phyloP scores from a whole-genome alignment of 2,888 invertebrate species.

The Anticlea derivata region DNA sequence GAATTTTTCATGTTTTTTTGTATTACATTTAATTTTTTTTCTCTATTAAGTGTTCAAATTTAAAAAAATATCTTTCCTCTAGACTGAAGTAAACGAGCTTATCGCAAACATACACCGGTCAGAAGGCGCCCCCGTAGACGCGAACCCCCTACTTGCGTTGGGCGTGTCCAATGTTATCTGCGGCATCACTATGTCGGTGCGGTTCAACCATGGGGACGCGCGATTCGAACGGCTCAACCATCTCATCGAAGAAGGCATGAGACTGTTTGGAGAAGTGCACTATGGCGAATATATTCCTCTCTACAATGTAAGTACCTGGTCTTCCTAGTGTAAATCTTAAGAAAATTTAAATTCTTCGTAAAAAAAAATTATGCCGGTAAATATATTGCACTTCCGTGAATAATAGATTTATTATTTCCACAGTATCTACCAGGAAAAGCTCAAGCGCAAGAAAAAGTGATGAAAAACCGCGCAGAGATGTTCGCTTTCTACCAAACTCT shows the following conservation, averaged over 20 bases:
- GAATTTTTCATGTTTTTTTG: not conserved
- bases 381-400: not conserved
- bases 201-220: slow-evolving; percentile 90
- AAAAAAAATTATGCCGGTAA: not conserved
- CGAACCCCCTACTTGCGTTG: slow-evolving; percentile 90
- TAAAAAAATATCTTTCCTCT: slow-evolving; percentile 36
- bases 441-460: slow-evolving; percentile 85
- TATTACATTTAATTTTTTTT: too few species aligned
- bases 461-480: slow-evolving; percentile 92
- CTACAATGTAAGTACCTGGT: slow-evolving; percentile 84
- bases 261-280: slow-evolving; percentile 91
- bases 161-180: slow-evolving; percentile 96
- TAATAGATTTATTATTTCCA: slow-evolving; percentile 32
- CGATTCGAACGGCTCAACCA: slow-evolving; percentile 91
- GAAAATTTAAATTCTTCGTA: too few species aligned
- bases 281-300: slow-evolving; percentile 93
- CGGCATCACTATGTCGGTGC: slow-evolving; percentile 94
- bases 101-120: slow-evolving; percentile 86
- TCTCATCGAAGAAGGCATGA: slow-evolving; percentile 96
- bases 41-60: not conserved
- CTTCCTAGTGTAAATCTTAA: too few species aligned
- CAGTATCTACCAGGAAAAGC: slow-evolving; percentile 86
- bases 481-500: slow-evolving; percentile 92
- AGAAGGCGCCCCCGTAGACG: slow-evolving; percentile 88
- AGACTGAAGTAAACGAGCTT: slow-evolving; percentile 91